Conservation (phyloP, 2,113 vertebrate species). For the Apistogramma diplotaenia region DNA sequence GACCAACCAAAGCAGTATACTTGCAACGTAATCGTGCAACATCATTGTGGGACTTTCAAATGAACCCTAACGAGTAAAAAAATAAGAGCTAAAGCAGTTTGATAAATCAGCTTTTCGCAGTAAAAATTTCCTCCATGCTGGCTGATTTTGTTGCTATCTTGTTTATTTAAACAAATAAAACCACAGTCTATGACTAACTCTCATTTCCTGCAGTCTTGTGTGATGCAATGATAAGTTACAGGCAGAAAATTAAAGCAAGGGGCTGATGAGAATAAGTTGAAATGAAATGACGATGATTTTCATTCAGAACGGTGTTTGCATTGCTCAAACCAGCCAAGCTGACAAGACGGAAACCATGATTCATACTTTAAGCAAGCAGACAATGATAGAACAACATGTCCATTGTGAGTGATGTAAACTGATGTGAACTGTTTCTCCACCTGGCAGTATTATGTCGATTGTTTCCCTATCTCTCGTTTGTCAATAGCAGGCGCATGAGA, state of each 20-base stretch:
- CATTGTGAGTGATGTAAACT: background rate
- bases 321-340: background rate
- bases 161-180: slow-evolving; percentile 24
- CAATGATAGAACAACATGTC: background rate
- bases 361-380: background rate
- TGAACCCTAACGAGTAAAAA: background rate
- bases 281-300: background rate
- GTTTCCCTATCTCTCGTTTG: background rate
- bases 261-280: background rate
- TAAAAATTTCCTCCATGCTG: slow-evolving; percentile 17
- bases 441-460: background rate
- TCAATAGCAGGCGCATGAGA: background rate
- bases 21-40: too few relatives aligned
- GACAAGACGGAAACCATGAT: background rate
- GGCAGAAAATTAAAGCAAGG: slow-evolving; percentile 37
- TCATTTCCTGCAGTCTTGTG: slow-evolving; percentile 21
- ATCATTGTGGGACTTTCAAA: background rate
- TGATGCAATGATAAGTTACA: slow-evolving; percentile 23
- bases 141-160: background rate
- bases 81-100: background rate
- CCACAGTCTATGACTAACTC: slow-evolving; percentile 16
- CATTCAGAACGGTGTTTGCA: background rate
- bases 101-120: background rate
- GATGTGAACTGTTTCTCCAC: background rate
- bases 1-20: background rate